These are phyloP conservation scores for Phymanthus crucifer DNA, from an alignment of 92 coral and sea anemone genomes.

Conservation along the genomic window DNA sequence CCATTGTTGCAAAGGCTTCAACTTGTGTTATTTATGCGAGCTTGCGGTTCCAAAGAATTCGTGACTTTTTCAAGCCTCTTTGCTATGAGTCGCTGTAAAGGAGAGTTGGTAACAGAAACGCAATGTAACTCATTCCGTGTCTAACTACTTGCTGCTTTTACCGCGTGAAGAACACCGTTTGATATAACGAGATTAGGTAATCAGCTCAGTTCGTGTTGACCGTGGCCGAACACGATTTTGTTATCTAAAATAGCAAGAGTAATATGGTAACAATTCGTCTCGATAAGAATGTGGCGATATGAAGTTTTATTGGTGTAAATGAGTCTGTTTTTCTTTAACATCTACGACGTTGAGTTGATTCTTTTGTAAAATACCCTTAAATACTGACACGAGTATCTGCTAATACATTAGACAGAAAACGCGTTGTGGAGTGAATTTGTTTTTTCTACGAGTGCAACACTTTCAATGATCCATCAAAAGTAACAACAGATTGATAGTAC, in stretches of 20 bases:
- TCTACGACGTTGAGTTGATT: background rate
- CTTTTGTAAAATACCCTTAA: background rate
- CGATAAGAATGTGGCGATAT: background rate
- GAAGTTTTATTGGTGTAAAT: background rate
- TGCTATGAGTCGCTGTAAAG: no score
- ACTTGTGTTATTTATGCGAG: no score
- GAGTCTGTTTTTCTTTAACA: background rate
- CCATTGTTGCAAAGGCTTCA: no score
- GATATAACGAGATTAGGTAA: no score
- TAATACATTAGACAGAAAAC: background rate
- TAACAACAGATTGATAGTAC: background rate
- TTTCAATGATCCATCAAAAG: background rate
- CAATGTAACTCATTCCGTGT: no score
- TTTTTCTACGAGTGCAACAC: conserved; percentile 12
- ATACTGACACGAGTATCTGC: background rate
- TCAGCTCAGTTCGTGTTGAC: no score
- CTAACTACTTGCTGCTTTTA: no score
- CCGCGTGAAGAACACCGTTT: no score
- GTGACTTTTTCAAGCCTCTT: no score
- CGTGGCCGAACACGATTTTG: no score
- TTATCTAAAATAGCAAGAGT: background rate
- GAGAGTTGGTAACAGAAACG: no score
- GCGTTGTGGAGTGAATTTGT: background rate
- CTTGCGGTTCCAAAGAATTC: no score
- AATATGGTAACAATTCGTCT: background rate